Evolutionary conservation across 2,113 vertebrate species (phyloP).

Genomic region (Centropus unirufus): DNA sequence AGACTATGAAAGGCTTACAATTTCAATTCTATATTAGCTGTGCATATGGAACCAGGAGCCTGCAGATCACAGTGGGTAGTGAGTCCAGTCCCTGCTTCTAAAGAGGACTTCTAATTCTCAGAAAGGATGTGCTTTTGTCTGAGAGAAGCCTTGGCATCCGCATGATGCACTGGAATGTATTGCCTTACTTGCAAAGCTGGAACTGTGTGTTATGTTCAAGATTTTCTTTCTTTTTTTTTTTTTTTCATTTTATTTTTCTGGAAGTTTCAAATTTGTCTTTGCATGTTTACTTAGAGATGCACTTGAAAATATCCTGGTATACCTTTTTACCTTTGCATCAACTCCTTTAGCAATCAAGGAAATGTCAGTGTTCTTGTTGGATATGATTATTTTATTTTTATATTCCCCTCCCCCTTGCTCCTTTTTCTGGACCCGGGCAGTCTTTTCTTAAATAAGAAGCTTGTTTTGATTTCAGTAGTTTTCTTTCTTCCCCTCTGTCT

Average conservation of each 20-base stretch:
- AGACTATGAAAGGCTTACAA: neutral
- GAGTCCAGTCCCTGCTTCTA: neutral
- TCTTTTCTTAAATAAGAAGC: neutral
- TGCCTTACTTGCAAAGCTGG: neutral
- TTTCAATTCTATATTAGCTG: neutral
- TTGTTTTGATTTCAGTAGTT: neutral
- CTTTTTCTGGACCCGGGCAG: neutral
- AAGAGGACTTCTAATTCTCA: neutral
- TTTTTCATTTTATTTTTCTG: neutral
- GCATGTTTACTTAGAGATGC: neutral
- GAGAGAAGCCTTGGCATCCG: neutral
- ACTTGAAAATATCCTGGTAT: neutral
- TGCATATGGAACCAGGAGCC: neutral
- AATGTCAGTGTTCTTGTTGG: neutral
- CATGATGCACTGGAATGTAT: neutral
- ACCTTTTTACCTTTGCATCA: neutral
- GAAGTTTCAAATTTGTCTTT: neutral
- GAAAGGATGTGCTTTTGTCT: constrained; percentile 16
- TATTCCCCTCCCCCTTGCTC: neutral
- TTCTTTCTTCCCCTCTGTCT: neutral
- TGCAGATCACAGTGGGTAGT: neutral
- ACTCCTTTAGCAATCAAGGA: neutral
- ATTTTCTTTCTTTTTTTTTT: neutral
- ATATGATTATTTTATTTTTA: neutral
- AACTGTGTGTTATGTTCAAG: neutral